Base-by-base conservation (phyloP, 2,888 invertebrate species). In the Cerceris rybyensis region DNA sequence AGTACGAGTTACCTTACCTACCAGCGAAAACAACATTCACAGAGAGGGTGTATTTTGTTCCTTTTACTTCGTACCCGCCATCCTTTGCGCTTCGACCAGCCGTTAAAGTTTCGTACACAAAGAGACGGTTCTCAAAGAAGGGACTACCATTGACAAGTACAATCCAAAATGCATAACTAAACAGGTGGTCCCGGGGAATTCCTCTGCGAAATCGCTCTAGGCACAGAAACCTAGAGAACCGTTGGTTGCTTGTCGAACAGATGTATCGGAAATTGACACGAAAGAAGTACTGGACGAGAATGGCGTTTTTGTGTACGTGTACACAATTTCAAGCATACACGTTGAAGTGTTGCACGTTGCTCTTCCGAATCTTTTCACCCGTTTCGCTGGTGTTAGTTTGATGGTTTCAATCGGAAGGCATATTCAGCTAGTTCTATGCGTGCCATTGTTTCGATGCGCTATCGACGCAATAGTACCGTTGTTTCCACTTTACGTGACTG, bases 211-310 rank as follows among this genome's bases (percentile, higher is more conserved):
- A 52, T n/a, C 52, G 13, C 52, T 59, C 16, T 28, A 7, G 59
- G 41, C 42, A 42, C 7, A 52, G 54, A 66, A 16, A 14, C 65
- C 28, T 16, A 55, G 55, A 28, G 1, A 55, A n/a, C 59, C 28
- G 65, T n/a, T 61, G 52, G 16, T 41, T 66, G 80, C 66, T 75
- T 61, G 58, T 57, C 14, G n/a, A 28, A 52, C 70, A 70, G 76
- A 70, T 76, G 60, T 65, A 65, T 70, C 52, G 71, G 57, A 64
- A 66, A 11, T 46, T 2, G 46, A 46, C 9, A 2, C 46, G 46
- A 11, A 46, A 11, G 46, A 46, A 8, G 6, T 11, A 11, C 9
- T 11, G 68, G 14, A 41, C 39, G 13, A 49, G n/a, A 11, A 49
- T 8, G 16, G 57, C 14, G 7, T 6, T 13, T 50, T 7, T 8